Conservation (phyloP, 2,113 vertebrate species). For the Apeltes quadracus region DNA sequence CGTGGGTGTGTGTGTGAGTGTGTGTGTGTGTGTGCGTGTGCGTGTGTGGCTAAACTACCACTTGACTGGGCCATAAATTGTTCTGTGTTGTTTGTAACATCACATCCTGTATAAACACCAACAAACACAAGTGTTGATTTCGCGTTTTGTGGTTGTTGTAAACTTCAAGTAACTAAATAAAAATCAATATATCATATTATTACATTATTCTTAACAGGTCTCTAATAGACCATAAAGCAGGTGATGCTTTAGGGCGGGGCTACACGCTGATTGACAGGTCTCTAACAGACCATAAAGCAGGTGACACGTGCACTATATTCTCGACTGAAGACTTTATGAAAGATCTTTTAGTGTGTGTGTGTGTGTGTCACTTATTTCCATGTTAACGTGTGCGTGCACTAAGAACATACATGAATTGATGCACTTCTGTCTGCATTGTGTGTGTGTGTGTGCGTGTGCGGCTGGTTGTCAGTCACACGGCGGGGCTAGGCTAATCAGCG, state of each 20-base stretch:
- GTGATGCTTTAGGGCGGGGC: too few species aligned
- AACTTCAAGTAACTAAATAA: background rate
- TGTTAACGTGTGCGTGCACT: background rate
- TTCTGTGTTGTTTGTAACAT: background rate
- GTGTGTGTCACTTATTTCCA: conserved; percentile 25
- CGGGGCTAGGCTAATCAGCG: conserved; percentile 72
- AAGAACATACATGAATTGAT: conserved; percentile 30
- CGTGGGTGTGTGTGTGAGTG: background rate
- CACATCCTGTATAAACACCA: background rate
- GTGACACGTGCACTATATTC: too few species aligned
- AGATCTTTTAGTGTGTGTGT: conserved; percentile 6
- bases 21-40: conserved; percentile 13
- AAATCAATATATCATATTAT: too few species aligned
- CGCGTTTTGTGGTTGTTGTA: background rate
- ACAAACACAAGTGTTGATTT: background rate
- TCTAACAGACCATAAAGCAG: too few species aligned
- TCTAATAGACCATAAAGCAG: too few species aligned
- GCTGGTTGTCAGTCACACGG: conserved; percentile 69
- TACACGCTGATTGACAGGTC: too few species aligned
- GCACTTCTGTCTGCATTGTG: conserved; percentile 15
- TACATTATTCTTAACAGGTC: too few species aligned
- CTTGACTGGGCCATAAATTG: background rate
- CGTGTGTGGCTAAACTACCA: background rate
- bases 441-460: conserved; percentile 15
- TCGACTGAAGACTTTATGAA: background rate